phyloP scores from a whole-genome alignment of 2,888 invertebrate species.

The Aleiodes testaceus region DNA sequence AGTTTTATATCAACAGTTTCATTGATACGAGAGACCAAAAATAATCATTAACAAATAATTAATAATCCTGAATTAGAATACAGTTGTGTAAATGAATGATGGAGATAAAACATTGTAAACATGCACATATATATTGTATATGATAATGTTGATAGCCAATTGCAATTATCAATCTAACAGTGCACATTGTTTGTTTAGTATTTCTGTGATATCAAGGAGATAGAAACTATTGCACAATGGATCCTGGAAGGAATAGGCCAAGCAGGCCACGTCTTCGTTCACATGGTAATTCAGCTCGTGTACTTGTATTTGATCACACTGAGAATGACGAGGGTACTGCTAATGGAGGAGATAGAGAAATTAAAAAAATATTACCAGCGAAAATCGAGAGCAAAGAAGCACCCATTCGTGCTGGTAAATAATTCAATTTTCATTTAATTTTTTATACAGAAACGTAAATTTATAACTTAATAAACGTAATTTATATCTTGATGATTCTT shows the following conservation, averaged over 20 bases:
- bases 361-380: conserved; percentile 43
- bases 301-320: conserved; percentile 84
- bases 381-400: conserved; percentile 69
- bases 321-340: conserved; percentile 73
- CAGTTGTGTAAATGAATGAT: conserved; percentile 13
- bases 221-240: conserved; percentile 58
- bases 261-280: conserved; percentile 70
- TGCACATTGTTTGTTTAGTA: conserved; percentile 41
- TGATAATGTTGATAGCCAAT: conserved; percentile 18
- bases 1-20: neutral
- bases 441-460: neutral
- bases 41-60: conserved; percentile 6
- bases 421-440: neutral
- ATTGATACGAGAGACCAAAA: conserved; percentile 25
- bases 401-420: conserved; percentile 64
- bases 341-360: conserved; percentile 30
- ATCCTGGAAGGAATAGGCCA: conserved; percentile 68
- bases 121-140: neutral
- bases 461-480: too few relatives aligned
- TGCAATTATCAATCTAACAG: conserved; percentile 27
- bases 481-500: neutral
- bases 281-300: conserved; percentile 80
- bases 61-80: conserved; percentile 11
- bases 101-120: neutral
- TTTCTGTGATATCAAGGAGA: conserved; percentile 50